Conservation (phyloP, 2,113 vertebrate genomes). For the Caranx ignobilis region DNA sequence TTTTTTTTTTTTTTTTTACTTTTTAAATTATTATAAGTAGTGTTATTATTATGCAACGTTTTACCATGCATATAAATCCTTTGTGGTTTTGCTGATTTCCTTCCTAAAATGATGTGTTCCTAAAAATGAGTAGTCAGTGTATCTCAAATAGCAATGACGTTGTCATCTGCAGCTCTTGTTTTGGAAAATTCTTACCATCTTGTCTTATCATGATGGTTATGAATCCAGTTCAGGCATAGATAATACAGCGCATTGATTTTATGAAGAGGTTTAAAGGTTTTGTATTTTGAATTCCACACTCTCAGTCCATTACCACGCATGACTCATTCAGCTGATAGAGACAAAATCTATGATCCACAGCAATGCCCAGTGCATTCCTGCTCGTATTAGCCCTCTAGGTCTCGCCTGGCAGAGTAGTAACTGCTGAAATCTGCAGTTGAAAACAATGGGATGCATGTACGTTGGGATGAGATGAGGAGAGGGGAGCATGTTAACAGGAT, state of each 20-base stretch:
- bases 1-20: background rate
- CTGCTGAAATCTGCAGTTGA: constrained; percentile 49
- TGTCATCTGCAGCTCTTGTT: constrained; percentile 22
- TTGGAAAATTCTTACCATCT: background rate
- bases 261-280: constrained; percentile 34
- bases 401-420: constrained; percentile 24
- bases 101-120: background rate
- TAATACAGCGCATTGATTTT: constrained; percentile 6
- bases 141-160: constrained; percentile 16
- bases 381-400: constrained; percentile 57
- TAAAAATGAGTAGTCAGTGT: background rate
- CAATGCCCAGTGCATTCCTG: constrained; percentile 65
- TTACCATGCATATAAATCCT: background rate
- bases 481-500: constrained; percentile 14
- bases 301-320: constrained; percentile 72
- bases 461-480: constrained; percentile 24
- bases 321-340: constrained; percentile 78
- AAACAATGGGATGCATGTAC: constrained; percentile 46
- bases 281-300: constrained; percentile 61
- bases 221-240: background rate
- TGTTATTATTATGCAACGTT: background rate
- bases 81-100: background rate
- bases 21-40: background rate
- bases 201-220: constrained; percentile 1
- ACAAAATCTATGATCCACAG: constrained; percentile 66